These are phyloP conservation scores for Anomalospiza imberbis DNA, from an alignment of 2,797 vertebrate species.

Conservation along the genomic window DNA sequence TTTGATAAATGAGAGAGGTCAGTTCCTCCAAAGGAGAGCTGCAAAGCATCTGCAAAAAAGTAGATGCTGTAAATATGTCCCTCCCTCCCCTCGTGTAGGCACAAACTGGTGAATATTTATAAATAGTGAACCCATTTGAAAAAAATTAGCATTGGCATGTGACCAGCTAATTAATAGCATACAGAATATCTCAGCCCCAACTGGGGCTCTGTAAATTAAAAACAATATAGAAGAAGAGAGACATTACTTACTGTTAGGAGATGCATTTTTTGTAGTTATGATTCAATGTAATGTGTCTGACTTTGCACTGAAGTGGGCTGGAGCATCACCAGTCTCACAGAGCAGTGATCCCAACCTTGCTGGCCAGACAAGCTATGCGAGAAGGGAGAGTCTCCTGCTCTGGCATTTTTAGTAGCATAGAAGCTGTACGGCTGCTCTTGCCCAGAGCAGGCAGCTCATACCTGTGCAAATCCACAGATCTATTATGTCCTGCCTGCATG, in stretches of 20 bases:
- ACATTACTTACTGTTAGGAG: background rate
- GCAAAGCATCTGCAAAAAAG: background rate
- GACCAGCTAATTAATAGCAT: constrained; percentile 55
- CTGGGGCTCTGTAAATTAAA: constrained; percentile 15
- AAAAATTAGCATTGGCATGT: constrained; percentile 49
- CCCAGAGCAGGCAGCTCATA: background rate
- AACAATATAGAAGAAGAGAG: background rate
- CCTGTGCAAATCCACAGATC: background rate
- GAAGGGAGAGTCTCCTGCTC: background rate
- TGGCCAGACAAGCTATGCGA: background rate
- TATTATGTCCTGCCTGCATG: fast-evolving
- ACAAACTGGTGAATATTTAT: constrained; percentile 21
- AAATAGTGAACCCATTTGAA: constrained; percentile 59
- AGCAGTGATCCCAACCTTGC: background rate
- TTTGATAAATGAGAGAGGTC: background rate
- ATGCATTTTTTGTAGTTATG: background rate
- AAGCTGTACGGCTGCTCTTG: background rate
- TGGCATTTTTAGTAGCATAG: background rate
- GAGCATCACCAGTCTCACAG: fast-evolving
- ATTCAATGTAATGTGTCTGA: background rate
- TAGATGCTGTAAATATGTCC: background rate
- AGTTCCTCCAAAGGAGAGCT: background rate
- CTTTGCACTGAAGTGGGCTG: background rate
- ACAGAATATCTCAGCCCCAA: constrained; percentile 6
- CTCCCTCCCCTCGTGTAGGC: background rate